Base-by-base conservation (phyloP, 2,797 vertebrate genomes). In the Anisognathus igniventris region DNA sequence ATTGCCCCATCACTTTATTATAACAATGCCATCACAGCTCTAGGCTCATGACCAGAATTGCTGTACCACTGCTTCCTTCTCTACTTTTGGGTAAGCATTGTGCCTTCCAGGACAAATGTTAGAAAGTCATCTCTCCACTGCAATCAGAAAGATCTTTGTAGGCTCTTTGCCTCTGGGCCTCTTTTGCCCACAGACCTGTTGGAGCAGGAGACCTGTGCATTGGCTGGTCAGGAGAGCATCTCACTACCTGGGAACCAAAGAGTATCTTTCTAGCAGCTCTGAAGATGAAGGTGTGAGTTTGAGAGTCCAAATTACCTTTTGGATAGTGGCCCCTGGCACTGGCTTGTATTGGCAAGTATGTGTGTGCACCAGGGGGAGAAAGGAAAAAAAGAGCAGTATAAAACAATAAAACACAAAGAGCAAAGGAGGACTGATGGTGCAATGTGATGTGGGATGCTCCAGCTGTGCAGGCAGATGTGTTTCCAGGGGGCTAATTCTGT, bases 381-480 rank as follows among this genome's bases (percentile, higher is more conserved):
- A 85, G 12, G 3, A 16, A 66, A 56, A 51, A n/a, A 42, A 50
- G 15, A 71, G 19, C 3, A 5, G 8, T 7, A 14, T 11, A 10
- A 83, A 62, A 88, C n/a, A 47, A 14, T 11, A 10, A 80, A 62
- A 88, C n/a, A 47, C 2, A 3, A 15, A 23, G 58, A 75, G 10
- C 4, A 23, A 81, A 44, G 53, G 21, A 70, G 14, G 28, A 45
- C 3, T 12, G 15, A 37, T 53, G 51, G 25, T 44, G 4, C 21
- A 39, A 4, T 0, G 0, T 9, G 15, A 10, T 0, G 0, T 16
- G 23, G 57, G 25, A 24, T 65, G 24, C 9, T 80, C 30, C 37
- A 62, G 24, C 39, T 1, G 1, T 50, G 66, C 37, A 56, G 74
- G 24, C 22, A 61, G 42, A 39, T 14, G 9, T 70, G 27, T 40